A percentile compares a stretch with the other conserved stretches of the same genome.
Conservation (phyloP, 2,888 invertebrate genomes). For the Erannis defoliaria region DNA sequence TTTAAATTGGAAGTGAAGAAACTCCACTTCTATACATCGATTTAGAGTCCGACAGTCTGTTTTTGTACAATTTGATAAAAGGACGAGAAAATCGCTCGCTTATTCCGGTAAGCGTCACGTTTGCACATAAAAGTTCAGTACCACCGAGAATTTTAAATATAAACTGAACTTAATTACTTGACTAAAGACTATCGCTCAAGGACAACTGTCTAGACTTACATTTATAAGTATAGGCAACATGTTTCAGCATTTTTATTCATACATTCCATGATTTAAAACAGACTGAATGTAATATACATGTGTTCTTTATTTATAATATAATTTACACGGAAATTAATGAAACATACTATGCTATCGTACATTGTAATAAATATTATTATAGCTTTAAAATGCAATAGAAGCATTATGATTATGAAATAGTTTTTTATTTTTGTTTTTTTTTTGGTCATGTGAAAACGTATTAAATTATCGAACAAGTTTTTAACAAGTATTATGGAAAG, state of each 20-base stretch:
- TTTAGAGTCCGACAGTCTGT: no score
- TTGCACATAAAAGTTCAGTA: no score
- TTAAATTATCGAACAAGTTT: slow-evolving; percentile 44
- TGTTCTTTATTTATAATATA: slow-evolving; percentile 59
- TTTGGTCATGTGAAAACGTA: slow-evolving; percentile 35
- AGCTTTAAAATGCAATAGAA: slow-evolving; percentile 43
- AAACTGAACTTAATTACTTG: no score
- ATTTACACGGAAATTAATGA: slow-evolving; percentile 49
- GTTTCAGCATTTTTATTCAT: slow-evolving; percentile 36
- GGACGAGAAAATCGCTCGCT: no score
- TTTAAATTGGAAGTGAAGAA: not conserved
- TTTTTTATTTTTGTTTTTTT: slow-evolving; percentile 25
- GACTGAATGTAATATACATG: slow-evolving; percentile 70
- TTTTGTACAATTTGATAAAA: no score
- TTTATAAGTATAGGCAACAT: slow-evolving; percentile 1
- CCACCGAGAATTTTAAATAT: no score
- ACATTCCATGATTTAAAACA: slow-evolving; percentile 72
- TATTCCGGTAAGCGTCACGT: no score
- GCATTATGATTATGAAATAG: slow-evolving; percentile 21
- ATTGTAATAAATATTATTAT: slow-evolving; percentile 41
- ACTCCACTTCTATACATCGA: not conserved
- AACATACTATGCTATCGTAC: slow-evolving; percentile 25
- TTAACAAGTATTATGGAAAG: slow-evolving; percentile 71
- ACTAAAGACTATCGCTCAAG: not conserved
- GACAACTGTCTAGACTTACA: not conserved